A percentile compares a stretch with the other conserved stretches of the same genome.
These are phyloP conservation scores for Percopsis omiscomaycus DNA, from an alignment of 2,797 vertebrate genomes.

Conservation along the genomic window DNA sequence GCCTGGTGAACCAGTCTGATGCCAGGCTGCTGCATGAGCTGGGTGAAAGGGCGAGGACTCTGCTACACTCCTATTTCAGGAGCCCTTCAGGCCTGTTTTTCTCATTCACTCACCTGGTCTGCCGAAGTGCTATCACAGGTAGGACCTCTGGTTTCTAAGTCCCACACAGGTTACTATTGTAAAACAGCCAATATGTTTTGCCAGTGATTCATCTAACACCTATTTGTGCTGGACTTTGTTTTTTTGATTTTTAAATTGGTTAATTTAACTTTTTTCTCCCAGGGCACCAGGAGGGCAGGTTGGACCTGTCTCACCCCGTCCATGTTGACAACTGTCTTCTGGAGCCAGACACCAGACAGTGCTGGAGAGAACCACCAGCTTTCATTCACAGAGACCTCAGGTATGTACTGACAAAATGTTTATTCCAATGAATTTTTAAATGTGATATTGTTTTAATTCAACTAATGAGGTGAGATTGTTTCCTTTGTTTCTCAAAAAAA, in stretches of 20 bases:
- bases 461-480: background rate
- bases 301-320: constrained; percentile 94
- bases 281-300: constrained; percentile 89
- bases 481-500: background rate
- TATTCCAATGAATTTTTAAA: background rate
- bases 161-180: too few relatives aligned
- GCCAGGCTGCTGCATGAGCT: constrained; percentile 85
- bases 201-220: background rate
- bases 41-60: constrained; percentile 81
- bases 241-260: background rate
- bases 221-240: background rate
- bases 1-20: constrained; percentile 81
- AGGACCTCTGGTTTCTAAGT: constrained; percentile 11
- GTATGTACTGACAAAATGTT: constrained; percentile 35
- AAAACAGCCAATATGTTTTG: background rate
- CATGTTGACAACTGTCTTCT: constrained; percentile 97
- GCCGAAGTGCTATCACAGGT: constrained; percentile 89
- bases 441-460: background rate
- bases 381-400: constrained; percentile 94
- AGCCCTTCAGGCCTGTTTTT: constrained; percentile 84
- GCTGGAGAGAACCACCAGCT: constrained; percentile 93
- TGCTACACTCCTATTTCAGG: constrained; percentile 91
- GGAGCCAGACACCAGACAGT: constrained; percentile 90
- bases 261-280: constrained; percentile 9
- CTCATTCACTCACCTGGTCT: constrained; percentile 94